Evolutionary conservation across 1,140 invertebrate species (phyloP), one percentile per base, ranked within the genome.

Genomic region (Proctacanthus coquilletti): DNA sequence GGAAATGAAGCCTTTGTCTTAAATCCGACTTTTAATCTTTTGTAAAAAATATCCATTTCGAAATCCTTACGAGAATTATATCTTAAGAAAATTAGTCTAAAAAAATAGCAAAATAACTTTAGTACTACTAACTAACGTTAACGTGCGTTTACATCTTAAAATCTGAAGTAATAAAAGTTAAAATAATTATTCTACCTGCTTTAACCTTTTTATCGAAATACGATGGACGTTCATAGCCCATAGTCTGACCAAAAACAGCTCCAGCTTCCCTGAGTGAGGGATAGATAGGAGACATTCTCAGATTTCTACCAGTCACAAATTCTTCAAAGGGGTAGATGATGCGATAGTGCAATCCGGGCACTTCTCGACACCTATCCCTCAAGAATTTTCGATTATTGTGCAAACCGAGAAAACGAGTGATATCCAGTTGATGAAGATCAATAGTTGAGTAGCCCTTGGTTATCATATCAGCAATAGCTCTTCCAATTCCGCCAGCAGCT

Each of bases 341-440:
- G 21, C 72, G 73, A 49, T 89, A 91, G 62, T 88, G 84, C 43
- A 83, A 68, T 75, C 92, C 84, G 33, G 92, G 86, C 4, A 93
- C 84, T 70, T 99, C 95, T 55, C 75, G 83, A 15, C 93, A 84
- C 43, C 95, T 71, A 55, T 97, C 92, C 20, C 81, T 71, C 14
- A 98, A 64, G 61, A 96, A 98, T 57, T 87, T 83, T 36, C 81
- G 75, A 63, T 98, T 98, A 54, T 96, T 96, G 56, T 99, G 95
- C 19, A 96, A 66, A 3, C 85, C 86, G 3, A 97, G 68, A 62
- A 98, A 98, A 23, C 95, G 69, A 20, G 80, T 79, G 5, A 98
- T 80, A 53, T 98, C 93, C 39, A 96, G 63, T 48, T 89, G 81
- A 53, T 92, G 87, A 60, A 94, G 72, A 53, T 95, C 86, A 46